phyloP scores from a whole-genome alignment of 2,888 invertebrate genomes.

The Volucella zonaria region DNA sequence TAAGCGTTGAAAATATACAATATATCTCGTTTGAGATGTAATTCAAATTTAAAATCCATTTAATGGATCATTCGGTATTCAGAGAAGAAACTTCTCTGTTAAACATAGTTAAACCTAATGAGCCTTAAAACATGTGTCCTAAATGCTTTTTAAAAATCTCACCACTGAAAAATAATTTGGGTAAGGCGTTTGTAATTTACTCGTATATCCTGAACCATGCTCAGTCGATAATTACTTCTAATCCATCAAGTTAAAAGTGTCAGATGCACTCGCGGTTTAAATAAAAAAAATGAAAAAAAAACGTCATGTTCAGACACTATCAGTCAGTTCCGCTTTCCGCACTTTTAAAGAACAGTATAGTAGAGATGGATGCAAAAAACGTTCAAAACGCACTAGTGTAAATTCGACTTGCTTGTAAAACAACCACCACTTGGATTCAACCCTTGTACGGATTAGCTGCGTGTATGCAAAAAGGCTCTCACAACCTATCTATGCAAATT shows the following conservation, averaged over 20 bases:
- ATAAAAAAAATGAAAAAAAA: conserved; percentile 33
- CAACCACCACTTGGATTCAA: conserved; percentile 56
- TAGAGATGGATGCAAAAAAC: conserved; percentile 34
- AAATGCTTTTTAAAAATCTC: background rate
- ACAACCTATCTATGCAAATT: conserved; percentile 62
- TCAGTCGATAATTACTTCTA: conserved; percentile 82
- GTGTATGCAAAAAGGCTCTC: conserved; percentile 54
- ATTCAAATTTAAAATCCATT: conserved; percentile 32
- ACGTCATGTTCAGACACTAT: conserved; percentile 50
- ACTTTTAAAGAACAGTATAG: conserved; percentile 25
- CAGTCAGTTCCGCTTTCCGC: conserved; percentile 64
- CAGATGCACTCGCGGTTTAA: conserved; percentile 81
- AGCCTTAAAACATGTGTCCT: conserved; percentile 51
- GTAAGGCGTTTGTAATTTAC: conserved; percentile 68
- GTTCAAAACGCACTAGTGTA: background rate
- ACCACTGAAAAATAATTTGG: conserved; percentile 13
- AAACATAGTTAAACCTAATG: conserved; percentile 25
- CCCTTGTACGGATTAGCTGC: conserved; percentile 59
- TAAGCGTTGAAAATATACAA: no score
- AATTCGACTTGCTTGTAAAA: conserved; percentile 60
- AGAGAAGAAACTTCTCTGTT: background rate
- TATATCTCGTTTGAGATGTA: background rate
- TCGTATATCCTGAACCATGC: conserved; percentile 77
- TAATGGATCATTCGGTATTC: background rate
- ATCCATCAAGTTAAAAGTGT: conserved; percentile 82